Evolutionary conservation across 2,797 vertebrate genomes (phyloP).

Genomic region (Lindbergichthys nudifrons): DNA sequence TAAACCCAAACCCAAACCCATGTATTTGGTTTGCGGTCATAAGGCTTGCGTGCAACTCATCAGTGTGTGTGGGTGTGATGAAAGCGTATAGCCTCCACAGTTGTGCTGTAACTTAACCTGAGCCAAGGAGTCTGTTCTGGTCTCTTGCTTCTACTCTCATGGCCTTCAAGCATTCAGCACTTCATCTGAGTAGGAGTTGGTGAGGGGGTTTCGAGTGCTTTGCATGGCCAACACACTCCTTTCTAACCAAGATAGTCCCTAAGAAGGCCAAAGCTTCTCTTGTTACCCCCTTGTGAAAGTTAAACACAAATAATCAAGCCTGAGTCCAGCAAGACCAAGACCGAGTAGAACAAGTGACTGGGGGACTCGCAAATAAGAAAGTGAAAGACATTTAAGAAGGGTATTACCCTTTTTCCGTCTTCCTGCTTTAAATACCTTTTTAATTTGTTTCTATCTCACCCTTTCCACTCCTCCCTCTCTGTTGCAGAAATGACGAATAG

Average conservation of each 20-base stretch:
- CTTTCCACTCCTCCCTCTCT: conserved; percentile 52
- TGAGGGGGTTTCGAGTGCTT: conserved; percentile 30
- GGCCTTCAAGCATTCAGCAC: conserved; percentile 61
- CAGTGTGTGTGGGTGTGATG: conserved; percentile 40
- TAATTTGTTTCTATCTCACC: conserved; percentile 55
- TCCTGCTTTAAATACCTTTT: conserved; percentile 64
- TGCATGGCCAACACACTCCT: conserved; percentile 25
- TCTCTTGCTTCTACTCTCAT: conserved; percentile 59
- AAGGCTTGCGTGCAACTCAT: conserved; percentile 53
- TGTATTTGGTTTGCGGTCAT: conserved; percentile 58
- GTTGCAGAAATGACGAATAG: conserved; percentile 67
- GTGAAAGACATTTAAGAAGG: conserved; percentile 50
- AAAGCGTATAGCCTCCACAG: conserved; percentile 43
- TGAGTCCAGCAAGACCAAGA: conserved; percentile 7
- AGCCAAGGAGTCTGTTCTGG: conserved; percentile 65
- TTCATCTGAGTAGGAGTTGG: conserved; percentile 55
- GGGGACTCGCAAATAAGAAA: conserved; percentile 14
- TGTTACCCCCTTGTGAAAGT: conserved; percentile 8
- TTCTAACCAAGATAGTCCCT: conserved; percentile 20
- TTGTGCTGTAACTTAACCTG: conserved; percentile 70
- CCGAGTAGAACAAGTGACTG: conserved; percentile 12
- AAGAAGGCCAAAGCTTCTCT: conserved; percentile 28
- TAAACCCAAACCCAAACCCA: conserved; percentile 72
- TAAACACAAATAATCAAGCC: conserved; percentile 35
- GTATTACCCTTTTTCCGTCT: conserved; percentile 46